phyloP scores from a whole-genome alignment of 2,113 vertebrate genomes.

The Pelvicachromis taeniatus region DNA sequence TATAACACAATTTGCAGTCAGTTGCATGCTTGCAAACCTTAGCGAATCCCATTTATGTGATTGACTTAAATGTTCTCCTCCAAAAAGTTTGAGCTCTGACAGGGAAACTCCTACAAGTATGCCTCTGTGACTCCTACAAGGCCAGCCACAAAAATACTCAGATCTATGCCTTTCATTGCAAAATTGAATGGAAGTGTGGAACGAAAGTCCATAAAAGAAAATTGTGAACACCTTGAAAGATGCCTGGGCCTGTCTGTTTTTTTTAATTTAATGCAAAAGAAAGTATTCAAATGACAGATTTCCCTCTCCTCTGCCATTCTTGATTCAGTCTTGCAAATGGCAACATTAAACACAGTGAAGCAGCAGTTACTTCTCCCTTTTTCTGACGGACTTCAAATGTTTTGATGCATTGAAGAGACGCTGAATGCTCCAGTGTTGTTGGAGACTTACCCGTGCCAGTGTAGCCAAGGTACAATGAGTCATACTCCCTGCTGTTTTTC shows the following conservation, averaged over 20 bases:
- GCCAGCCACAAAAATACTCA: background rate
- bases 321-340: background rate
- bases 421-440: background rate
- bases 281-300: background rate
- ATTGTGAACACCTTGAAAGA: background rate
- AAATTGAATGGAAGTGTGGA: background rate
- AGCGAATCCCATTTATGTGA: background rate
- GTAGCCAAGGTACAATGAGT: conserved; percentile 3
- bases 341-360: background rate
- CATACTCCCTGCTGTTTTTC: conserved; percentile 19
- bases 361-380: background rate
- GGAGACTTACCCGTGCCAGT: background rate
- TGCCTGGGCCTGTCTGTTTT: background rate
- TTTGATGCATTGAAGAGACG: background rate
- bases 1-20: background rate
- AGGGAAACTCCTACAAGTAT: background rate
- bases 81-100: background rate
- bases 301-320: background rate
- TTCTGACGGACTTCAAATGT: background rate
- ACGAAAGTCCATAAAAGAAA: background rate
- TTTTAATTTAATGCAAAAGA: background rate
- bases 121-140: background rate
- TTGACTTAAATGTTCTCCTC: background rate
- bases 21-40: background rate
- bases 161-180: background rate